Evolutionary conservation across 2,113 vertebrate species (phyloP), one percentile per base, ranked within the genome.

Genomic region (Prionailurus viverrinus): DNA sequence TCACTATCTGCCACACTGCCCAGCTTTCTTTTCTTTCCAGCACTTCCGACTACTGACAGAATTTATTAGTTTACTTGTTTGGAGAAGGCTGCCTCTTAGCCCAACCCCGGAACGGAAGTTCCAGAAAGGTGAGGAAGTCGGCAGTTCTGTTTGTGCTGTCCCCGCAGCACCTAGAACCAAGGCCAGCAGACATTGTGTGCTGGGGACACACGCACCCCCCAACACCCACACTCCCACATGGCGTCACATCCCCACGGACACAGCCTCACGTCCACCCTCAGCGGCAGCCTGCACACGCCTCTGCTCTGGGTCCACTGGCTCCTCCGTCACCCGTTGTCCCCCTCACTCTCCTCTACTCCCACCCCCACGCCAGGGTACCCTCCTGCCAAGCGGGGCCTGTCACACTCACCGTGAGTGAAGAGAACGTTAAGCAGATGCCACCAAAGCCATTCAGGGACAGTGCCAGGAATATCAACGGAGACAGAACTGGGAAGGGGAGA

Each of bases 401-500:
- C 66, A 78, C 98, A 99, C 99, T 99, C 98, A 99, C 99, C 84
- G 99, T 99, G 95, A 99, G 99, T 0, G 99, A 99, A 2, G 99
- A 99, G 98, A 99, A 99, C 18, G 99, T 99, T 97, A 99, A 97
- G 97, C 99, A 99, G 98, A 99, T 99, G 53, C 99, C 99, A 82
- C 99, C 99, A 10, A 99, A 99, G 88, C 99, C 99, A 27, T 99
- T 99, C 89, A 99, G 97, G 66, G 99, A 99, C 86, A 99, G 98
- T 7, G 99, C 99, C 89, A 99, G 98, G 94, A 99, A 99, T 97
- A 99, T 99, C 94, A 99, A 95, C 0, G 98, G 98, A 63, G 99
- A 99, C 87, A 99, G 98, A 61, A 95, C 99, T 99, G 98, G 84
- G 73, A 39, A 87, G 68, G n/a, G 65, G 76, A 93, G 51, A 96